These are phyloP conservation scores for Euzophera pinguis DNA, from an alignment of 2,888 invertebrate species.

Conservation along the genomic window DNA sequence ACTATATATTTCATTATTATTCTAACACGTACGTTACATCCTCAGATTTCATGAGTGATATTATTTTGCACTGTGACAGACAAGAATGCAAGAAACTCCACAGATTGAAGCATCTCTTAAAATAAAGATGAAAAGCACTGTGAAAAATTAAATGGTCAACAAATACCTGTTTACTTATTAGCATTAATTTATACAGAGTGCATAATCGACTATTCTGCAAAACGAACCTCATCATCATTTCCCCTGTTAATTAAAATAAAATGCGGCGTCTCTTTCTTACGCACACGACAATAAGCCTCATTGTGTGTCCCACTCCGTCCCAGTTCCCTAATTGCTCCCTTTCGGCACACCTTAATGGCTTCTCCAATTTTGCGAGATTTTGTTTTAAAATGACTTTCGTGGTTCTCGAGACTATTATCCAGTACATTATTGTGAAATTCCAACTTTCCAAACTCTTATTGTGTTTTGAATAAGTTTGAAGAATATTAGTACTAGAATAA, in stretches of 20 bases:
- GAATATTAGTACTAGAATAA: no score
- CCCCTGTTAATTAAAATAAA: conserved; percentile 22
- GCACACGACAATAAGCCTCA: conserved; percentile 33
- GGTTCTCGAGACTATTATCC: conserved; percentile 31
- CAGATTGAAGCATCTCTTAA: no score
- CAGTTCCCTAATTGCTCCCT: conserved; percentile 64
- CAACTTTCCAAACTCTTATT: neutral
- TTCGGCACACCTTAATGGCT: conserved; percentile 63
- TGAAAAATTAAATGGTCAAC: no score
- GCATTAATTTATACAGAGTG: neutral
- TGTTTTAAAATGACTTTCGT: conserved; percentile 50
- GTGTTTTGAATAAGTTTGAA: neutral
- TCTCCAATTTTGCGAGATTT: conserved; percentile 62
- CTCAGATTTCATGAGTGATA: no score
- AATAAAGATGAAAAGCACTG: no score
- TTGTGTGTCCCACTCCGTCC: conserved; percentile 42
- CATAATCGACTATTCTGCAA: neutral
- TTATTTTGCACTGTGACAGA: no score
- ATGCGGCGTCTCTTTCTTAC: conserved; percentile 24
- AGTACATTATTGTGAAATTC: conserved; percentile 22
- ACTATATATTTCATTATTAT: no score
- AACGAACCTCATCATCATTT: conserved; percentile 9
- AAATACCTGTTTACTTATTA: neutral
- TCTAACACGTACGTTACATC: no score
- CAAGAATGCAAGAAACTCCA: no score